Percentiles rank a stretch among this genome's conserved stretches.
Evolutionary conservation across 2,888 invertebrate species (phyloP).

Genomic region (Incurvaria masculella): DNA sequence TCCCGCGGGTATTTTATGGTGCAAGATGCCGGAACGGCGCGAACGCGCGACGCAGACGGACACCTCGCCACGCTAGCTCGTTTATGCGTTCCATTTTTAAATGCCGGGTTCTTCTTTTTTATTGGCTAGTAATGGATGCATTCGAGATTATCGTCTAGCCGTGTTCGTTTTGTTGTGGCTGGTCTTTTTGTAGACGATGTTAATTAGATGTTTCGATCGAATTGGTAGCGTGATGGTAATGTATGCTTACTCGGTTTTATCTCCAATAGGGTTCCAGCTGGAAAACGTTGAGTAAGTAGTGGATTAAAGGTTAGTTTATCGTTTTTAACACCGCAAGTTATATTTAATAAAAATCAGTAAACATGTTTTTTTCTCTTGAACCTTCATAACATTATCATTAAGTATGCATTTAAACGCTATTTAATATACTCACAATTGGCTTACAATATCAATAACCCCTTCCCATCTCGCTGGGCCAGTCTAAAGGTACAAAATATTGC

Average conservation of each 20-base stretch:
- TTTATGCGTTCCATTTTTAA: neutral
- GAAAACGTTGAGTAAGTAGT: too few species aligned
- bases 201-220: neutral
- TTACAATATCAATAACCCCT: neutral
- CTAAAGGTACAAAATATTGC: neutral
- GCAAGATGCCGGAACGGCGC: neutral
- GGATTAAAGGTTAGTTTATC: too few species aligned
- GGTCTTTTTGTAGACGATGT: neutral
- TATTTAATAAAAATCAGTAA: too few species aligned
- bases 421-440: too few species aligned
- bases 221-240: too few species aligned
- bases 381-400: too few species aligned
- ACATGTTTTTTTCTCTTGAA: too few species aligned
- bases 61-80: neutral
- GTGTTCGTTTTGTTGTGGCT: neutral
- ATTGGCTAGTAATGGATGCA: neutral
- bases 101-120: neutral
- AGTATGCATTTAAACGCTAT: too few species aligned
- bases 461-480: neutral
- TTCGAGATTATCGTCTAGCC: neutral
- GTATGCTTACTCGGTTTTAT: too few species aligned
- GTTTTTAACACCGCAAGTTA: too few species aligned
- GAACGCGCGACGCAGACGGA: neutral
- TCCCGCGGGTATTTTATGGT: neutral
- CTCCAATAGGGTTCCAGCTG: too few species aligned